Percentiles rank a stretch among this genome's conserved stretches.
phyloP scores from a whole-genome alignment of 2,113 vertebrate species.

The Porphyrio hochstetteri region DNA sequence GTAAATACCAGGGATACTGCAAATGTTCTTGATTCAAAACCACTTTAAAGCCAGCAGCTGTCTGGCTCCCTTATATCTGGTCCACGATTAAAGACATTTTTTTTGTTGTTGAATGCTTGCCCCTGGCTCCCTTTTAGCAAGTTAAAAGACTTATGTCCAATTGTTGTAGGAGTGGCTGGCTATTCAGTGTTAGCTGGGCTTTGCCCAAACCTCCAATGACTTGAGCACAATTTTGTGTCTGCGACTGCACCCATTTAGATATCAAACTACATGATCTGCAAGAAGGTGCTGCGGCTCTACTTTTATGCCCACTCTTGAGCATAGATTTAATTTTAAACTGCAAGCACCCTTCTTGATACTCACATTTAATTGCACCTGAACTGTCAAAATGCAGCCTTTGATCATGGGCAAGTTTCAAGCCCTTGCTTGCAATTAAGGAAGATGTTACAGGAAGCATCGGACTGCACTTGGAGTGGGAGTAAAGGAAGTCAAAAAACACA shows the following conservation, averaged over 20 bases:
- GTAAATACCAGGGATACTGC: conserved; percentile 11
- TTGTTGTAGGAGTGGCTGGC: not conserved
- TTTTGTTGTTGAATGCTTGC: not conserved
- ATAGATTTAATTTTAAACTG: not conserved
- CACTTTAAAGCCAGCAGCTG: conserved; percentile 34
- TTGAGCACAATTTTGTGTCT: not conserved
- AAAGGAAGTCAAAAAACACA: not conserved
- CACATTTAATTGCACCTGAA: conserved; percentile 29
- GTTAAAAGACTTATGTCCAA: not conserved
- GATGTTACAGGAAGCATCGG: not conserved
- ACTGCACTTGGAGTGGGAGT: not conserved
- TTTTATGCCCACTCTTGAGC: not conserved
- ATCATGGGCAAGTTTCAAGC: not conserved
- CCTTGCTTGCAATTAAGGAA: conserved; percentile 22
- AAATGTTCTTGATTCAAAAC: conserved; percentile 32
- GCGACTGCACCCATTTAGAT: not conserved
- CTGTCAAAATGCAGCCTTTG: conserved; percentile 36
- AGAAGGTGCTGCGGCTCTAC: not conserved
- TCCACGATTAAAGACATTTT: not conserved
- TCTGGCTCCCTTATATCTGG: not conserved
- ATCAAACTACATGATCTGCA: not conserved
- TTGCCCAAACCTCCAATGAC: not conserved
- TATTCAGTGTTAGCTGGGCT: not conserved
- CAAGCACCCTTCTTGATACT: not conserved
- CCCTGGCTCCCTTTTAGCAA: not conserved